phyloP scores from a whole-genome alignment of 2,888 invertebrate genomes.

The Oligia strigilis region DNA sequence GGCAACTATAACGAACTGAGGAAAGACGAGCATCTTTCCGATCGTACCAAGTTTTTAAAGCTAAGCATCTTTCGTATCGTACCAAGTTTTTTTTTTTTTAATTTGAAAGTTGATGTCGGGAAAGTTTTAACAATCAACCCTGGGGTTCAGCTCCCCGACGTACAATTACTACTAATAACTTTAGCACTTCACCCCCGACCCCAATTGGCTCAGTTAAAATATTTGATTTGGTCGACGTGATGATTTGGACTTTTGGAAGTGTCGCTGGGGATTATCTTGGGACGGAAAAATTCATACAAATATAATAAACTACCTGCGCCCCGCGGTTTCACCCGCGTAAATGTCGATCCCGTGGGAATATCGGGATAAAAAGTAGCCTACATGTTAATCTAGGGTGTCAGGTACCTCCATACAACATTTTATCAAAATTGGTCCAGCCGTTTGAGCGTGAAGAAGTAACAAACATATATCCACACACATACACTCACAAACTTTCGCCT shows the following conservation, averaged over 20 bases:
- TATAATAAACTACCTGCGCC: background rate
- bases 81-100: conserved; percentile 55
- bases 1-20: conserved; percentile 51
- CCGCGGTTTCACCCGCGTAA: too few relatives aligned
- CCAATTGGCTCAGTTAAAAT: conserved; percentile 57
- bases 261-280: background rate
- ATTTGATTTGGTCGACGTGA: conserved; percentile 47
- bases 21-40: conserved; percentile 54
- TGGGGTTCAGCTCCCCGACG: conserved; percentile 30
- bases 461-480: too few relatives aligned
- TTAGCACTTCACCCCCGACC: conserved; percentile 51
- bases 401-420: too few relatives aligned
- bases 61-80: conserved; percentile 42
- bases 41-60: conserved; percentile 52
- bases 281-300: background rate
- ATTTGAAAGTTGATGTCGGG: conserved; percentile 55
- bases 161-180: conserved; percentile 67
- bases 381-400: too few relatives aligned
- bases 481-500: too few relatives aligned
- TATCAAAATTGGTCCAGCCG: too few relatives aligned
- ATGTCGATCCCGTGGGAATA: too few relatives aligned
- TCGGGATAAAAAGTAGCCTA: too few relatives aligned
- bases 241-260: conserved; percentile 18
- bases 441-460: too few relatives aligned
- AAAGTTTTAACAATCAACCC: conserved; percentile 66